phyloP scores from a whole-genome alignment of 2,888 invertebrate genomes.

The Tenodera sinensis region DNA sequence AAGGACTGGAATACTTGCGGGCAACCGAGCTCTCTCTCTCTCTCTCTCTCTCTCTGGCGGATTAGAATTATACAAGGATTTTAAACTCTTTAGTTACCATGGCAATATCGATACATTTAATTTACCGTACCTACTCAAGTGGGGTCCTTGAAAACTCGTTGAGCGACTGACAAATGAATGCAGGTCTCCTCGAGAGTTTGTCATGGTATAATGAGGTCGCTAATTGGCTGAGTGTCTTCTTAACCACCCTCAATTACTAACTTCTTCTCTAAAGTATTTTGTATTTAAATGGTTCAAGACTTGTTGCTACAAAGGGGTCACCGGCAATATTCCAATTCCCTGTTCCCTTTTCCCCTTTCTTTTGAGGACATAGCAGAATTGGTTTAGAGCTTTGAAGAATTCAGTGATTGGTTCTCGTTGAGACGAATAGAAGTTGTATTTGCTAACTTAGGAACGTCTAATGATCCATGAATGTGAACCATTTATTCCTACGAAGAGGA shows the following conservation, averaged over 20 bases:
- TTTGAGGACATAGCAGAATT: too few relatives aligned
- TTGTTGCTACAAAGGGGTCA: too few relatives aligned
- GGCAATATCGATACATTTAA: not conserved
- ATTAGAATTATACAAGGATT: not conserved
- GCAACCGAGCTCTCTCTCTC: too few relatives aligned
- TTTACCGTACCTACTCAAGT: not conserved
- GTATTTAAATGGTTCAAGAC: not conserved
- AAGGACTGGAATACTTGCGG: too few relatives aligned
- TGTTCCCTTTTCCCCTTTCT: too few relatives aligned
- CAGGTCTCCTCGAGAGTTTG: not conserved
- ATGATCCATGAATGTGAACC: too few relatives aligned
- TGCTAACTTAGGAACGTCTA: too few relatives aligned
- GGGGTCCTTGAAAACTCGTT: not conserved
- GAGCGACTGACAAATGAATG: not conserved
- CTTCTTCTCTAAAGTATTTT: not conserved
- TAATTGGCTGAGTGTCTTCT: not conserved
- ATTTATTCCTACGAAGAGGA: too few relatives aligned
- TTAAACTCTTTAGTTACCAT: not conserved
- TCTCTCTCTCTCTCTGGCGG: not conserved
- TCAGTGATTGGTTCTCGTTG: too few relatives aligned
- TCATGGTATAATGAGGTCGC: not conserved
- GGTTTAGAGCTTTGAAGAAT: too few relatives aligned
- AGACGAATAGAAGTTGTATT: too few relatives aligned
- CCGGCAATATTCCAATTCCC: too few relatives aligned
- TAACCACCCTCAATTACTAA: not conserved